Conservation (phyloP, 1,140 invertebrate species). For the Thrips palmi region DNA sequence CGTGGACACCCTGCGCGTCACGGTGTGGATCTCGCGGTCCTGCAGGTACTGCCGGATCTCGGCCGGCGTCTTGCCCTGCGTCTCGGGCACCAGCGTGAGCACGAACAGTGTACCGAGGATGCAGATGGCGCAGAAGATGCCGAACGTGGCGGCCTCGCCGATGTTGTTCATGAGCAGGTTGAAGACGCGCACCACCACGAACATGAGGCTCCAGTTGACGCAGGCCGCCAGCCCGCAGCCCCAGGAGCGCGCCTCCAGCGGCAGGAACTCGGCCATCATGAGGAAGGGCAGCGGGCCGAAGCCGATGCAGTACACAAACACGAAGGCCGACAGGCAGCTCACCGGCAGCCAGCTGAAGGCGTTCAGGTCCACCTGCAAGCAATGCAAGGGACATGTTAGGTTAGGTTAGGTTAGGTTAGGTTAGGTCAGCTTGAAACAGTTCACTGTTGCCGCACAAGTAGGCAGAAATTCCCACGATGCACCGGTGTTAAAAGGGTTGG, state of each 20-base stretch:
- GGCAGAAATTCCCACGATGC: too few relatives aligned
- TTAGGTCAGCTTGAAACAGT: too few relatives aligned
- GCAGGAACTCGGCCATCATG: conserved; percentile 21
- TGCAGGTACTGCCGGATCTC: too few relatives aligned
- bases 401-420: too few relatives aligned
- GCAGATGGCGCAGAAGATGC: conserved; percentile 34
- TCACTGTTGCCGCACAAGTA: too few relatives aligned
- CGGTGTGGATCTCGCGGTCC: too few relatives aligned
- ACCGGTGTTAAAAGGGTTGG: too few relatives aligned
- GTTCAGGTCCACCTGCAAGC: too few relatives aligned
- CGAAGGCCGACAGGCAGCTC: too few relatives aligned
- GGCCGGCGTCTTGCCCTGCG: conserved; percentile 50
- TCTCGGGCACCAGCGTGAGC: conserved; percentile 53
- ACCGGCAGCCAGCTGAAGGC: too few relatives aligned
- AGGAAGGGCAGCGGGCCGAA: conserved; percentile 23
- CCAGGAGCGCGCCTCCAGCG: conserved; percentile 29
- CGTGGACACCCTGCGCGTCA: too few relatives aligned
- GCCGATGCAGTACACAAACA: conserved; percentile 21
- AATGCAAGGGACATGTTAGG: too few relatives aligned
- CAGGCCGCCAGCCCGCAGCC: conserved; percentile 25
- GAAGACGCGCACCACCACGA: conserved; percentile 34
- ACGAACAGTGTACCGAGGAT: conserved; percentile 28
- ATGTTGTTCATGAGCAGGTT: conserved; percentile 22
- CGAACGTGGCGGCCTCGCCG: conserved; percentile 32
- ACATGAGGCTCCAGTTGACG: conserved; percentile 30